phyloP scores from a whole-genome alignment of 35 echinoderm and acorn worm genomes.

The Ophiothrix spiculata region DNA sequence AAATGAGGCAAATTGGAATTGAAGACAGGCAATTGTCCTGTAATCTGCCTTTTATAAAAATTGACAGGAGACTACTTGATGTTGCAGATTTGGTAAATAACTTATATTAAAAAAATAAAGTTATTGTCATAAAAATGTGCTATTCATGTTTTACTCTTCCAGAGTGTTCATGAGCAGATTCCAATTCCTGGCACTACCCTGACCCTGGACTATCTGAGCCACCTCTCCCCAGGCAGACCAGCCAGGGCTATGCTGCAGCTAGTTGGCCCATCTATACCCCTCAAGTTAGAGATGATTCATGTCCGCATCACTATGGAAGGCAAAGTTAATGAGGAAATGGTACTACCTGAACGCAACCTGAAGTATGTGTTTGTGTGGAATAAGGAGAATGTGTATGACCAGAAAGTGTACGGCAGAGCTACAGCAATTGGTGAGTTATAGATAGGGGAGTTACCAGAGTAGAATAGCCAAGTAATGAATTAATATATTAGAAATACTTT shows the following conservation, averaged over 20 bases:
- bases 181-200: conserved; percentile 51
- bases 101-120: no score
- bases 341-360: conserved; percentile 53
- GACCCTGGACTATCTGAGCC: conserved; percentile 82
- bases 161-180: conserved; percentile 79
- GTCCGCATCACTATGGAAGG: conserved; percentile 58
- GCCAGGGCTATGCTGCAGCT: conserved; percentile 44
- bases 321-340: conserved; percentile 20
- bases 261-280: conserved; percentile 17
- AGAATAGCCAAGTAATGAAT: no score
- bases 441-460: no score
- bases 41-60: no score
- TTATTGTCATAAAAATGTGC: no score
- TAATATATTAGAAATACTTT: no score
- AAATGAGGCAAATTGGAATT: no score
- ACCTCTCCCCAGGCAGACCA: conserved; percentile 20
- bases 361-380: conserved; percentile 68
- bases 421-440: conserved; percentile 77
- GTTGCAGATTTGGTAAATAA: no score
- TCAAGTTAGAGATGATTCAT: conserved; percentile 71
- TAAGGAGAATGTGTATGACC: conserved; percentile 74
- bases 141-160: no score
- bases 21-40: no score
- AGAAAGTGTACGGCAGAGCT: conserved; percentile 73
- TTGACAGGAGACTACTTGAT: no score